These are phyloP conservation scores for Criorhina ranunculi DNA, from an alignment of 2,888 invertebrate genomes.

Conservation along the genomic window DNA sequence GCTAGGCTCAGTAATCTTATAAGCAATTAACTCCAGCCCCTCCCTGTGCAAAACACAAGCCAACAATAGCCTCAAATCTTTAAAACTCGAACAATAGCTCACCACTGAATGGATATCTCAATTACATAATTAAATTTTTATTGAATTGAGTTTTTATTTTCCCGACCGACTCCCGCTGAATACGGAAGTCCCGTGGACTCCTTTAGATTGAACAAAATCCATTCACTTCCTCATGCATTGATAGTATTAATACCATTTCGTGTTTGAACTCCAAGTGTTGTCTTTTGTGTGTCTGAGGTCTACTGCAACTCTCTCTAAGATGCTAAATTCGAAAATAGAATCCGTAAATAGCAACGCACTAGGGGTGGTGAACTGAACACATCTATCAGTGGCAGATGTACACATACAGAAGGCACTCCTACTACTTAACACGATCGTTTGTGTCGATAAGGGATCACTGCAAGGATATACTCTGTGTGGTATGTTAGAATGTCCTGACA, in stretches of 20 bases:
- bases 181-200: constrained; percentile 60
- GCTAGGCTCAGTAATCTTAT: not conserved
- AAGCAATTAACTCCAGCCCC: constrained; percentile 10
- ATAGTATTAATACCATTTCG: not conserved
- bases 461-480: constrained; percentile 54
- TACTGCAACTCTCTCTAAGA: constrained; percentile 53
- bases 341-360: constrained; percentile 59
- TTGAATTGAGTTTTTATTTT: constrained; percentile 46
- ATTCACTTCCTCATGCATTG: constrained; percentile 39
- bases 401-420: constrained; percentile 45
- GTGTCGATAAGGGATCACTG: constrained; percentile 64
- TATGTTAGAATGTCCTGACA: constrained; percentile 67
- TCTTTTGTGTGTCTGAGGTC: constrained; percentile 24
- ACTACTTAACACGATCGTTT: constrained; percentile 69
- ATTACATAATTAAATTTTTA: constrained; percentile 61
- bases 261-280: constrained; percentile 34
- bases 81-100: constrained; percentile 16
- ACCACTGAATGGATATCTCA: constrained; percentile 41
- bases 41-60: not conserved
- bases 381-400: constrained; percentile 62
- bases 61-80: constrained; percentile 6
- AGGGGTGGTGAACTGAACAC: constrained; percentile 50
- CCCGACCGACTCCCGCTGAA: constrained; percentile 38
- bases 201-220: constrained; percentile 16
- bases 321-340: constrained; percentile 67